Evolutionary conservation across 2,113 vertebrate genomes (phyloP).

Genomic region (Sapayoa aenigma): DNA sequence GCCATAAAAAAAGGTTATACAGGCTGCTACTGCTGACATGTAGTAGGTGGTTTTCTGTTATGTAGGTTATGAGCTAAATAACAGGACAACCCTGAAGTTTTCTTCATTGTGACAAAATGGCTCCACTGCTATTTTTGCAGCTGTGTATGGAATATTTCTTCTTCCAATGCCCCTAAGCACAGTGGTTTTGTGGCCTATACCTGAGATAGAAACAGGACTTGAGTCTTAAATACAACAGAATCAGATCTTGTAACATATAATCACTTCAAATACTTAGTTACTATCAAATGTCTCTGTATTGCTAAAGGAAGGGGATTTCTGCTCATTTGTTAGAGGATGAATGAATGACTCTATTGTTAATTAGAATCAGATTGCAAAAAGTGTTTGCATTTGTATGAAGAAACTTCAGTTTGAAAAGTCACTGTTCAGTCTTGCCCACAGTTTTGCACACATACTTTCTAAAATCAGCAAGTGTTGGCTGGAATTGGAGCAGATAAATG

Average conservation of each 20-base stretch:
- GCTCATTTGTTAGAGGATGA: constrained; percentile 33
- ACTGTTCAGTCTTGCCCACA: constrained; percentile 53
- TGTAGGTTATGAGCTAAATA: not conserved
- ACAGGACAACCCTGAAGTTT: not conserved
- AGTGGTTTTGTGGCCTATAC: not conserved
- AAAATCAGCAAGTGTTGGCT: constrained; percentile 32
- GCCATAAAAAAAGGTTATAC: not conserved
- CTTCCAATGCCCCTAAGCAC: not conserved
- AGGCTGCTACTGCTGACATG: not conserved
- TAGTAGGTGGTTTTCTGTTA: not conserved
- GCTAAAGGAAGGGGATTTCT: constrained; percentile 63
- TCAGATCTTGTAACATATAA: constrained; percentile 30
- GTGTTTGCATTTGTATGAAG: constrained; percentile 53
- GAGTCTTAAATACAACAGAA: not conserved
- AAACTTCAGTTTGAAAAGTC: constrained; percentile 33
- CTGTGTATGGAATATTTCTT: not conserved
- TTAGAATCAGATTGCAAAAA: constrained; percentile 61
- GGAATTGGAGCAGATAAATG: not conserved
- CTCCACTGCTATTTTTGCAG: not conserved
- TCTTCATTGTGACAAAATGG: not conserved
- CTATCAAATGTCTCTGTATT: constrained; percentile 30
- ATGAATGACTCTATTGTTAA: constrained; percentile 50
- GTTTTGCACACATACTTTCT: constrained; percentile 34
- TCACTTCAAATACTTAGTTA: constrained; percentile 11
- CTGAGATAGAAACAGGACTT: not conserved